phyloP scores from a whole-genome alignment of 2,797 vertebrate genomes.

The Paramormyrops hopkinsi region DNA sequence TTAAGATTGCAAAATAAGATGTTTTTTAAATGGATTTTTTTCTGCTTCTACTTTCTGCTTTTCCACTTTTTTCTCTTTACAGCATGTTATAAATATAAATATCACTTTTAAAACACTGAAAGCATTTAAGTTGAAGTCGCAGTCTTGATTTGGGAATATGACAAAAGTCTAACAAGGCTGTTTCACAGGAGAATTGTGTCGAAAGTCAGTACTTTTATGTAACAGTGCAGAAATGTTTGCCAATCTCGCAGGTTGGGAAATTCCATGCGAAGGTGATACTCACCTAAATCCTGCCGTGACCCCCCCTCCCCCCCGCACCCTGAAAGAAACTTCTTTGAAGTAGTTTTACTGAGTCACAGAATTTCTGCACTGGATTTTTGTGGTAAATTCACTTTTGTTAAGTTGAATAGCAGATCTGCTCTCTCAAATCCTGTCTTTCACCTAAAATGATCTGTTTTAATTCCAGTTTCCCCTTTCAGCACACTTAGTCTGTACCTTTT shows the following conservation, averaged over 20 bases:
- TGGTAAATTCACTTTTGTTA: not conserved
- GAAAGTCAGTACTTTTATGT: not conserved
- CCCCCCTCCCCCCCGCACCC: not conserved
- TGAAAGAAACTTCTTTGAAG: not conserved
- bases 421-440: not conserved
- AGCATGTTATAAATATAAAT: not conserved
- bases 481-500: not conserved
- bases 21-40: not conserved
- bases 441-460: not conserved
- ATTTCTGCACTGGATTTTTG: not conserved
- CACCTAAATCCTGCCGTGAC: not conserved
- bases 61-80: not conserved
- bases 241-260: not conserved
- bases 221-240: not conserved
- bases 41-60: not conserved
- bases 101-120: not conserved
- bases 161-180: not conserved
- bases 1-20: not conserved
- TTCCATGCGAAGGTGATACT: not conserved
- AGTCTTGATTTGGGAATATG: not conserved
- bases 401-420: not conserved
- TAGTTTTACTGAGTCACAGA: not conserved
- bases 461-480: not conserved
- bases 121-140: not conserved
- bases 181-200: not conserved